phyloP scores from a whole-genome alignment of 2,113 vertebrate genomes.

The Poeciliopsis occidentalis region DNA sequence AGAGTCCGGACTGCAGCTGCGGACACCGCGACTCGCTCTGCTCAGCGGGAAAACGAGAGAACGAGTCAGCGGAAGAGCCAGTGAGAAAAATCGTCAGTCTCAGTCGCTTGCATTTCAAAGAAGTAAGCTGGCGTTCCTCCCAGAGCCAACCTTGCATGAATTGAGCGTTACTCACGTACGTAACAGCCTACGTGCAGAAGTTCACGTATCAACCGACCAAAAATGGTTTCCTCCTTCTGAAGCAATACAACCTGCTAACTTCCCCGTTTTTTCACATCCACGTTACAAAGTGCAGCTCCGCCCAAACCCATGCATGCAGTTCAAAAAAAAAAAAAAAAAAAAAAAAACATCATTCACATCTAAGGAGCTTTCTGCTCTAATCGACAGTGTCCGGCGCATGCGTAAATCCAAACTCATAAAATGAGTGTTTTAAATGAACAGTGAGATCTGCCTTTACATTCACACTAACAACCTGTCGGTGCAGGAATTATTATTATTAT shows the following conservation, averaged over 20 bases:
- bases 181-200: slow-evolving; percentile 58
- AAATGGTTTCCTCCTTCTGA: slow-evolving; percentile 43
- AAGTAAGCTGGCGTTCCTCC: neutral
- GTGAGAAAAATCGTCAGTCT: too few species aligned
- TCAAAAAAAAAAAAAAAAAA: too few species aligned
- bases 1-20: neutral
- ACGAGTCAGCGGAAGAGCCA: neutral
- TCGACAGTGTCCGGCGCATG: too few species aligned
- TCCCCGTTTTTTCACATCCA: neutral
- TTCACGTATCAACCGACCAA: slow-evolving; percentile 34
- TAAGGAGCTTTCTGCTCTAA: too few species aligned
- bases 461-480: too few species aligned
- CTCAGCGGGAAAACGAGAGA: neutral
- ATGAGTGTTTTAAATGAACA: too few species aligned
- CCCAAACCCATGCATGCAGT: neutral
- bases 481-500: neutral
- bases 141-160: neutral
- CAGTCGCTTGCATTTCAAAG: neutral
- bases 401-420: too few species aligned
- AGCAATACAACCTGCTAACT: neutral
- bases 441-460: too few species aligned
- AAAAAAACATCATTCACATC: too few species aligned
- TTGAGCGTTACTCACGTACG: neutral
- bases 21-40: neutral
- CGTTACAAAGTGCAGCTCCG: neutral